Evolutionary conservation across 2,888 invertebrate genomes (phyloP).

Genomic region (Artemia sinica): DNA sequence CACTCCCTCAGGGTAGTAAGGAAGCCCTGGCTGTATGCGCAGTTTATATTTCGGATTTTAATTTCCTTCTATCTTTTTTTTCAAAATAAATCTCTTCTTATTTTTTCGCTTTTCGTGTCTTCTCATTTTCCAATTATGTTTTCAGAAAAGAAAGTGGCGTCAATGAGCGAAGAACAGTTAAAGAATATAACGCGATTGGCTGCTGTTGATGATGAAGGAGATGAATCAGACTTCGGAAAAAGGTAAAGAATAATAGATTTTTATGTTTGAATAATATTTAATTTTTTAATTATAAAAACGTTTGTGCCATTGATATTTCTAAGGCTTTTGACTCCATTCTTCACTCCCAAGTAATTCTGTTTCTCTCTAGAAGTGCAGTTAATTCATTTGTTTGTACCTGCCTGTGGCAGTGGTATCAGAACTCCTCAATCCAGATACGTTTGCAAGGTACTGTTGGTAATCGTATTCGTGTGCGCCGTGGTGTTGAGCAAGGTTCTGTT

Average conservation of each 20-base stretch:
- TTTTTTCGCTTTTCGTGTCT: not conserved
- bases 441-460: too few relatives aligned
- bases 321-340: too few relatives aligned
- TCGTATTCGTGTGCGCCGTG: too few relatives aligned
- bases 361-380: too few relatives aligned
- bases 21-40: not conserved
- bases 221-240: conserved; percentile 29
- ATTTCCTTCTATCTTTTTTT: not conserved
- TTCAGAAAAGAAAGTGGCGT: conserved; percentile 59
- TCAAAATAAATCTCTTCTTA: not conserved
- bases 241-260: not conserved
- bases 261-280: too few relatives aligned
- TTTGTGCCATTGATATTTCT: too few relatives aligned
- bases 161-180: conserved; percentile 46
- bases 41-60: conserved; percentile 19
- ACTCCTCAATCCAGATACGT: too few relatives aligned
- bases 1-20: not conserved
- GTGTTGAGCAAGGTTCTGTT: too few relatives aligned
- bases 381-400: too few relatives aligned
- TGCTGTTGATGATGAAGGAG: conserved; percentile 39
- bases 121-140: conserved; percentile 18
- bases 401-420: too few relatives aligned
- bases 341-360: too few relatives aligned
- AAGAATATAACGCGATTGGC: conserved; percentile 40
- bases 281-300: too few relatives aligned